Evolutionary conservation across 2,113 vertebrate species (phyloP), one percentile per base, ranked within the genome.

Genomic region (Centropristis striata): DNA sequence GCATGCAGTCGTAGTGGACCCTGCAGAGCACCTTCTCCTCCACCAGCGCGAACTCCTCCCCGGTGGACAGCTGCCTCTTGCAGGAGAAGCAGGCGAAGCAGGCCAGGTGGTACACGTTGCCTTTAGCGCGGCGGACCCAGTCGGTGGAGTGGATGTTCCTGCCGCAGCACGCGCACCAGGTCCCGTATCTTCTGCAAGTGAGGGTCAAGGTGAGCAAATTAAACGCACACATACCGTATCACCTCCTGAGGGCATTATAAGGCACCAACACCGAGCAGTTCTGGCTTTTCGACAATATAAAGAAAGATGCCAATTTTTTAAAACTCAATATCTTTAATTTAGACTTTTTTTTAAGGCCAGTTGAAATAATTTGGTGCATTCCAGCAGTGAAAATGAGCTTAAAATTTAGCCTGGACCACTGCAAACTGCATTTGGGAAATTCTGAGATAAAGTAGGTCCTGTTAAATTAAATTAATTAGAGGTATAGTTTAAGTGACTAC

Each of bases 21-120:
- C 97, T 94, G 67, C 98, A 99, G 1, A 99, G 96, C 61, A 99
- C 98, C 69, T 98, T 97, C 76, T 98, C 97, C 85, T 99, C 98
- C 11, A 99, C 98, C 95, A 99, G 76, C 6, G 98, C 98, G 23
- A 99, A 99, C 94, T 99, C 98, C 88, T 99, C 98, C 44, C 98
- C 98, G 0, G 98, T 99, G 6, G 98, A 99, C 25, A 99, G 97
- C 88, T 99, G 98, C 3, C 98, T 93, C 71, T 99, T 99, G 93
- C 98, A 99, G 88, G 98, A 99, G 92, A 99, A 99, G 93, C 98
- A 99, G 1, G 98, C 97, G 18, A 99, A 99, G 81, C 98, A 99
- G 0, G 98, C 98, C 94, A 99, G 81, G 92, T 99, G 98, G 55
- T 99, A 99, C 0, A 99, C 98, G 9, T 97, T 98, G 0, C 98